A percentile compares a stretch with the other conserved stretches of the same genome.
Conservation (phyloP, 2,797 vertebrate genomes). For the Esox lucius region DNA sequence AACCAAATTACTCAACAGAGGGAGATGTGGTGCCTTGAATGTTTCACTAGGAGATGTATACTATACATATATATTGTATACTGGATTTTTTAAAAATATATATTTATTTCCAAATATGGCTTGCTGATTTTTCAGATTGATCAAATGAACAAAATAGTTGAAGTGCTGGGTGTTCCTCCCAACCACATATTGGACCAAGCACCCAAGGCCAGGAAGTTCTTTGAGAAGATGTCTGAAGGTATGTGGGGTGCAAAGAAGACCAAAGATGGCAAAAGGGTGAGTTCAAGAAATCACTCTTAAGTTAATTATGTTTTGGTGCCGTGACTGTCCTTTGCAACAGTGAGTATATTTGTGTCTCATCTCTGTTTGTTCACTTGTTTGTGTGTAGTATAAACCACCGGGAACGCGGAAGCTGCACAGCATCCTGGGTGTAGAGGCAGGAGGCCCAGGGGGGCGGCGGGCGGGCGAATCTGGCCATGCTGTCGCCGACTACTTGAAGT, state of each 20-base stretch:
- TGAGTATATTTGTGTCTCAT: neutral
- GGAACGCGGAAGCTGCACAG: slow-evolving; percentile 86
- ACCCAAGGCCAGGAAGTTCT: slow-evolving; percentile 92
- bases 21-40: slow-evolving; percentile 2
- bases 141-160: slow-evolving; percentile 94
- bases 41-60: neutral
- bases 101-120: no score
- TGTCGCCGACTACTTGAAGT: slow-evolving; percentile 93
- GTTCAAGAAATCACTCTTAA: slow-evolving; percentile 15
- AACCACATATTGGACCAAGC: slow-evolving; percentile 89
- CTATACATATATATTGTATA: no score
- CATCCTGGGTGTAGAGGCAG: slow-evolving; percentile 87
- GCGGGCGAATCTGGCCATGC: slow-evolving; percentile 87
- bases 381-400: slow-evolving; percentile 83
- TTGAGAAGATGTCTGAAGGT: slow-evolving; percentile 88
- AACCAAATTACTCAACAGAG: slow-evolving; percentile 7
- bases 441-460: slow-evolving; percentile 86
- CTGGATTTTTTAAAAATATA: no score
- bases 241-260: slow-evolving; percentile 92
- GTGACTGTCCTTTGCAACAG: neutral
- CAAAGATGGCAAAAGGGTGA: slow-evolving; percentile 93
- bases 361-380: neutral
- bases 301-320: neutral
- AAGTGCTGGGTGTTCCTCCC: slow-evolving; percentile 85
- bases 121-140: slow-evolving; percentile 77